Evolutionary conservation across 2,888 invertebrate species (phyloP).

Genomic region (Eilema sororculum): DNA sequence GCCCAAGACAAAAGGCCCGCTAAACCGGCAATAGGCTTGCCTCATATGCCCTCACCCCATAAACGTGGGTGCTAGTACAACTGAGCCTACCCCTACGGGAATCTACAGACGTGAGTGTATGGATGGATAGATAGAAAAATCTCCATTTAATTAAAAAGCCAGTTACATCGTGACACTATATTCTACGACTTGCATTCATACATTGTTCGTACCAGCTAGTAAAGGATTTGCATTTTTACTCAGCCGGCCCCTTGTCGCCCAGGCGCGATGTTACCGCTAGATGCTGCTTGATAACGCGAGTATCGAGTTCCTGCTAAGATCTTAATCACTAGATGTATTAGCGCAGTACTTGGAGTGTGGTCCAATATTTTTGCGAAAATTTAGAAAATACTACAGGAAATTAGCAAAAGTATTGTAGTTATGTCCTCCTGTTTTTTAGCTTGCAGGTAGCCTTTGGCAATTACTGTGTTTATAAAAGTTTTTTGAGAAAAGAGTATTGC

Average conservation of each 20-base stretch:
- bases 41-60: no score
- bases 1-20: no score
- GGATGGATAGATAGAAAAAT: no score
- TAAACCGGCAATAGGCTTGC: no score
- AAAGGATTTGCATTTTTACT: slow-evolving; percentile 37
- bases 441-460: not conserved
- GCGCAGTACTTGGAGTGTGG: slow-evolving; percentile 51
- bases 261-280: slow-evolving; percentile 66
- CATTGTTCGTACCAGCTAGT: not conserved
- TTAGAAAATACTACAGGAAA: not conserved
- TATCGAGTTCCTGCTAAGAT: slow-evolving; percentile 70
- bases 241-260: slow-evolving; percentile 40
- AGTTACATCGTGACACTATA: not conserved
- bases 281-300: slow-evolving; percentile 61
- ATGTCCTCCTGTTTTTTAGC: no score
- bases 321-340: slow-evolving; percentile 69
- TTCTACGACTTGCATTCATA: slow-evolving; percentile 1
- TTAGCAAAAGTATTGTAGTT: no score
- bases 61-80: no score
- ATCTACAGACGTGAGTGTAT: no score
- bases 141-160: not conserved
- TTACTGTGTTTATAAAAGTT: no score
- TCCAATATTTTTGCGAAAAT: slow-evolving; percentile 35
- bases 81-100: no score
- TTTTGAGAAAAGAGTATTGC: no score